Conservation (phyloP, 2,797 vertebrate genomes). For the Sylvilagus floridanus region DNA sequence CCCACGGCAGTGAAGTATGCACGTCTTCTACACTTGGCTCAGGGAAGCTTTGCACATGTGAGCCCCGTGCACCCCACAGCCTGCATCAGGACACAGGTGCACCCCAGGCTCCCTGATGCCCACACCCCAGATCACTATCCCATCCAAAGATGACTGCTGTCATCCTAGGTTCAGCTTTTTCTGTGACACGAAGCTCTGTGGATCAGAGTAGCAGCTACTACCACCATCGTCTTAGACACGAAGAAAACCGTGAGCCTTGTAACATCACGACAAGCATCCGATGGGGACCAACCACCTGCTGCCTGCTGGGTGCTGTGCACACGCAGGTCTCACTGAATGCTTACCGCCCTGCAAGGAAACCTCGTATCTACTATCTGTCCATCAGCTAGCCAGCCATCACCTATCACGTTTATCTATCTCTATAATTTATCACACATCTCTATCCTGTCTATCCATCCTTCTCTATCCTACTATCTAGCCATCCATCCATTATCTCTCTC, state of each 20-base stretch:
- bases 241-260: neutral
- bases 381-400: neutral
- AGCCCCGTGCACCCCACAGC: neutral
- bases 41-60: rapidly evolving
- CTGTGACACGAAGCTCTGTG: neutral
- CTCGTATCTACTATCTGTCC: no score
- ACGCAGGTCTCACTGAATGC: neutral
- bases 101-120: neutral
- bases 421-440: neutral
- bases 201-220: neutral
- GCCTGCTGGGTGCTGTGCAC: neutral
- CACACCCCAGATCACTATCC: no score
- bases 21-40: neutral
- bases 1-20: neutral
- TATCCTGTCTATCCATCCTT: neutral
- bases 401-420: neutral
- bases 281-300: neutral
- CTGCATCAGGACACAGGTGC: rapidly evolving
- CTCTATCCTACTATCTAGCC: no score
- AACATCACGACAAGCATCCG: neutral
- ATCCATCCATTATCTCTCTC: neutral
- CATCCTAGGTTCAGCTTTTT: no score
- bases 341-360: neutral
- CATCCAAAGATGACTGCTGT: neutral
- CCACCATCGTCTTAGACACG: no score